These are phyloP conservation scores for Xestia xanthographa DNA, from an alignment of 2,888 invertebrate species.

Conservation along the genomic window DNA sequence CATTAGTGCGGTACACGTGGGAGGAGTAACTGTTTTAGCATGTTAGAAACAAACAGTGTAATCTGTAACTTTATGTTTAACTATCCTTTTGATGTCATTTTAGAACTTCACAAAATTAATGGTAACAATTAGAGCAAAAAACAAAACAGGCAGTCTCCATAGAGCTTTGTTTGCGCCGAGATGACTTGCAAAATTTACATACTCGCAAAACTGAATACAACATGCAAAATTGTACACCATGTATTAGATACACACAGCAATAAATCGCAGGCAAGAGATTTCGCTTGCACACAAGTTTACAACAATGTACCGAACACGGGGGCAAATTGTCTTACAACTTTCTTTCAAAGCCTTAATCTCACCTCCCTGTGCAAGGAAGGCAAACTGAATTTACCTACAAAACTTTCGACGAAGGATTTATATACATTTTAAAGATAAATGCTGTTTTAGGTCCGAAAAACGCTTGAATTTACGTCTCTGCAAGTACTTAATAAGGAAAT, in stretches of 20 bases:
- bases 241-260: not conserved
- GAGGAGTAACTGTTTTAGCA: not conserved
- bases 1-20: conserved; percentile 23
- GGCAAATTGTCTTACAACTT: conserved; percentile 48
- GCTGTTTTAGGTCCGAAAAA: conserved; percentile 45
- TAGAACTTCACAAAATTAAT: not conserved
- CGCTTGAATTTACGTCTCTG: conserved; percentile 16
- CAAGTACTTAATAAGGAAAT: conserved; percentile 25
- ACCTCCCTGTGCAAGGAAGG: conserved; percentile 12
- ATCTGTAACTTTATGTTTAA: conserved; percentile 1
- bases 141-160: conserved; percentile 5
- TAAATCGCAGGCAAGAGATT: conserved; percentile 21
- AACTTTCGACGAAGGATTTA: conserved; percentile 32
- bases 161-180: conserved; percentile 7
- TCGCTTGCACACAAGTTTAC: conserved; percentile 13
- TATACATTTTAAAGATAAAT: no score
- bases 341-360: conserved; percentile 22
- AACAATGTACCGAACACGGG: conserved; percentile 13
- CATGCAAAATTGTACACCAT: not conserved
- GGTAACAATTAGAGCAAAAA: not conserved
- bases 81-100: not conserved
- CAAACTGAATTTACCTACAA: conserved; percentile 40
- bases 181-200: conserved; percentile 19
- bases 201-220: not conserved
- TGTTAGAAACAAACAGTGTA: conserved; percentile 14